Evolutionary conservation across 2,113 vertebrate genomes (phyloP).

Genomic region (Azemiops feae): DNA sequence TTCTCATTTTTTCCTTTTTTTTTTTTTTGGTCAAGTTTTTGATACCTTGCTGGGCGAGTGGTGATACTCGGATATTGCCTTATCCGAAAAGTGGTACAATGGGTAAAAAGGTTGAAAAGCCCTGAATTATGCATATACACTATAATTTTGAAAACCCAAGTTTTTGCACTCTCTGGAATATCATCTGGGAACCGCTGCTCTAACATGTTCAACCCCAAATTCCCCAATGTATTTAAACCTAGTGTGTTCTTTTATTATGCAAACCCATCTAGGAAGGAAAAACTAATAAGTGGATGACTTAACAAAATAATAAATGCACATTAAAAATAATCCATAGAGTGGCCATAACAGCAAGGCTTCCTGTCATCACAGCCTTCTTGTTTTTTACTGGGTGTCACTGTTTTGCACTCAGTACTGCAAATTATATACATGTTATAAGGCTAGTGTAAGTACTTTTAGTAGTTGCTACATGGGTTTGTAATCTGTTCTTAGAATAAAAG

Average conservation of each 20-base stretch:
- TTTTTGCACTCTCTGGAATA: no score
- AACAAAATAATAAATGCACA: not conserved
- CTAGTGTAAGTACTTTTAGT: not conserved
- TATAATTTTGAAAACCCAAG: no score
- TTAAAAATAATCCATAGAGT: not conserved
- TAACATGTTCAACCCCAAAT: not conserved
- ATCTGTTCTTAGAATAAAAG: not conserved
- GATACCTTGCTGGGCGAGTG: no score
- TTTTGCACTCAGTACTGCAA: not conserved
- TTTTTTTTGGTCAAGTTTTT: no score
- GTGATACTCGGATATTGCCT: no score
- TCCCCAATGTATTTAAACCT: not conserved
- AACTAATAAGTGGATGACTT: not conserved
- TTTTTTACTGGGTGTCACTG: not conserved
- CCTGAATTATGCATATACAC: no score
- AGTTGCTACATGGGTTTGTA: not conserved
- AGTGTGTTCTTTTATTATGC: not conserved
- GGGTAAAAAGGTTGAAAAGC: no score
- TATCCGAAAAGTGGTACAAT: no score
- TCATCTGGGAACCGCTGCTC: no score
- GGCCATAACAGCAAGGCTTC: not conserved
- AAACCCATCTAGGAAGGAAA: not conserved
- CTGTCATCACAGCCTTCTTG: not conserved
- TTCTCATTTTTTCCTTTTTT: no score
- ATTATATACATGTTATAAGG: not conserved